Evolutionary conservation across 2,888 invertebrate species (phyloP).

Genomic region (Cosmia pyralina): DNA sequence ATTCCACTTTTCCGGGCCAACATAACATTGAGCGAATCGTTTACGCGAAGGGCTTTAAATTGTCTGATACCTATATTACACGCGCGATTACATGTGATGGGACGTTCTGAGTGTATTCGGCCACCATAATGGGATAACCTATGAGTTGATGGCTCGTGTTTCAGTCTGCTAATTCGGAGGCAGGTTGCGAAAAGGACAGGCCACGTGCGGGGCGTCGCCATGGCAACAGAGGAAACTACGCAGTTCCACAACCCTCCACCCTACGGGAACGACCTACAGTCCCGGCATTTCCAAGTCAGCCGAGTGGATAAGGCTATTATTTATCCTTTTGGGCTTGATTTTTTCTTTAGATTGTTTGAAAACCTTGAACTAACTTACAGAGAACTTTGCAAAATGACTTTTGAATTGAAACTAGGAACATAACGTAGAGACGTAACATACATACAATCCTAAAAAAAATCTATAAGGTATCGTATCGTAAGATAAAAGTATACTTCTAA

Average conservation of each 20-base stretch:
- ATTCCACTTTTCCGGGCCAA: constrained; percentile 17
- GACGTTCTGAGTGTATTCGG: constrained; percentile 73
- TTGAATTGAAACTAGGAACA: background rate
- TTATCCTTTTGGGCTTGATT: constrained; percentile 50
- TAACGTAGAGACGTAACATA: background rate
- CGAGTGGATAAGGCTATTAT: constrained; percentile 67
- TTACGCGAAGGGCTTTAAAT: constrained; percentile 59
- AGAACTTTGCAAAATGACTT: background rate
- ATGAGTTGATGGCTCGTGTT: constrained; percentile 73
- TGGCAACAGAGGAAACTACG: constrained; percentile 87
- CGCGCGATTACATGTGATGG: constrained; percentile 75
- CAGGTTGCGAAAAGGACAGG: constrained; percentile 74
- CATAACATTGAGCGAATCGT: constrained; percentile 53
- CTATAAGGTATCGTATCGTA: constrained; percentile 40
- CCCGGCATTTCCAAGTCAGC: constrained; percentile 69
- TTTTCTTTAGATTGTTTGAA: constrained; percentile 21
- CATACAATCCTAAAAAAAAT: background rate
- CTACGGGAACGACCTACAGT: constrained; percentile 65
- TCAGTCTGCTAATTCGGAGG: constrained; percentile 79
- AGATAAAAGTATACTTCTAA: constrained; percentile 60
- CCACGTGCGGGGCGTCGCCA: constrained; percentile 87
- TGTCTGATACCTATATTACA: constrained; percentile 64
- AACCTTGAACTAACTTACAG: background rate
- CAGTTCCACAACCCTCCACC: constrained; percentile 79
- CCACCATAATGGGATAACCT: constrained; percentile 76